A percentile compares a stretch with the other conserved stretches of the same genome.
phyloP scores from a whole-genome alignment of 1,140 invertebrate genomes.

The Patella vulgata region DNA sequence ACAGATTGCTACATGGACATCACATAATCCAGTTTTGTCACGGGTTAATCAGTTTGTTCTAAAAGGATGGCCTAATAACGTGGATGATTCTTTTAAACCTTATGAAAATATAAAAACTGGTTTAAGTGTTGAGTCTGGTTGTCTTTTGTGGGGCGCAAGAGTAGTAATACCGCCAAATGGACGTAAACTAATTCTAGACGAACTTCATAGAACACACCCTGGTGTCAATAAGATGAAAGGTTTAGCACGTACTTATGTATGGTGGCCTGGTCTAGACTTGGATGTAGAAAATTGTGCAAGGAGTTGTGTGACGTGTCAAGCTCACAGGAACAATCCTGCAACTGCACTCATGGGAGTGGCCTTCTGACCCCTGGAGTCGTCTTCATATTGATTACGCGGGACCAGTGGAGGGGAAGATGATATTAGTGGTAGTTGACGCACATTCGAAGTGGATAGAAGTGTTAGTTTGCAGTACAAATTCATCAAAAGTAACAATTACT shows the following conservation, averaged over 20 bases:
- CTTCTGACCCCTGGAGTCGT: conserved; percentile 63
- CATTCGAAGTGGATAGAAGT: conserved; percentile 36
- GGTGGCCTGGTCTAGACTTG: conserved; percentile 67
- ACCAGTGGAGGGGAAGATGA: conserved; percentile 51
- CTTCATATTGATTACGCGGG: conserved; percentile 70
- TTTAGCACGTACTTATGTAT: conserved; percentile 62
- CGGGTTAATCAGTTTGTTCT: conserved; percentile 1
- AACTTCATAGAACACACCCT: conserved; percentile 64
- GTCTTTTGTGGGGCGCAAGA: conserved; percentile 14
- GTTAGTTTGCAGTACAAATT: background rate
- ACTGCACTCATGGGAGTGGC: conserved; percentile 54
- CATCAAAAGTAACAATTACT: conserved; percentile 15
- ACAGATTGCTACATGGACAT: conserved; percentile 16
- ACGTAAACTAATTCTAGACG: conserved; percentile 41
- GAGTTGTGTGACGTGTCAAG: conserved; percentile 40
- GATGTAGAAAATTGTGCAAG: conserved; percentile 58
- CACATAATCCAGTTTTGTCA: conserved; percentile 10
- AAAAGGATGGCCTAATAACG: conserved; percentile 7
- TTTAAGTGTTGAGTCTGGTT: conserved; percentile 15
- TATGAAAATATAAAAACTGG: conserved; percentile 2
- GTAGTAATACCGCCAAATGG: conserved; percentile 60
- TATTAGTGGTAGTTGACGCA: conserved; percentile 30
- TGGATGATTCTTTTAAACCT: conserved; percentile 13
- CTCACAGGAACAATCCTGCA: conserved; percentile 33
- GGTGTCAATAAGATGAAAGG: conserved; percentile 67